Base-by-base conservation (phyloP, 2,797 vertebrate species). In the Myotis planiceps region DNA sequence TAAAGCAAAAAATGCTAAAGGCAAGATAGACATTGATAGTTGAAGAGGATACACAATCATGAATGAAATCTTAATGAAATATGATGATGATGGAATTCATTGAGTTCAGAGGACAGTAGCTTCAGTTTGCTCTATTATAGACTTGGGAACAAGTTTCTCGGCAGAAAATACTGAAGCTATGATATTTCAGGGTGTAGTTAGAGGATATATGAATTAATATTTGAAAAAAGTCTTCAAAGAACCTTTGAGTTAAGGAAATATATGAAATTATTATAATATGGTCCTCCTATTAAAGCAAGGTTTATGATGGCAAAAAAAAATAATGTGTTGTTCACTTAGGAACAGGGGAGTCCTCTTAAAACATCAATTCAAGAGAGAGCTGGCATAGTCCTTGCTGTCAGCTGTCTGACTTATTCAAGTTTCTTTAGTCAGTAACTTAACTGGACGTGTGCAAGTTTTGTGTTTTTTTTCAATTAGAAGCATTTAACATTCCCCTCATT, bases 341-440 rank as follows among this genome's bases (percentile, higher is more conserved):
- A 92, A 8, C 37, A 3, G 23, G 92, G 18, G 32, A 66, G 8
- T 78, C 16, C 53, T 37, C 37, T 96, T 90, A 95, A 96, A 93
- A 97, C 90, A 95, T 88, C 88, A 95, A 47, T 93, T 89, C 96
- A 79, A 90, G 96, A 91, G 91, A 88, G 47, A 96, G n/a, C 25
- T 95, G 90, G 90, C 71, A 92, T 47, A 27, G 68, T 88, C 37
- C 95, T 79, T 96, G 84, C 58, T 96, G 82, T 97, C 94, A 98
- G 97, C 97, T 68, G 84, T 97, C 97, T 97, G 94, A 96, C 78
- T 96, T 86, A 88, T 51, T 80, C 2, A 78, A 66, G 58, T 85
- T 96, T 96, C 89, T 84, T 78, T 71, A 95, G 97, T 95, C 88
- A 74, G 18, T 92, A 13, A 21, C 47, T 90, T 76, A 78, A 87